Evolutionary conservation across 2,797 vertebrate genomes (phyloP), one percentile per base, ranked within the genome.

Genomic region (Enteromius treurensis): DNA sequence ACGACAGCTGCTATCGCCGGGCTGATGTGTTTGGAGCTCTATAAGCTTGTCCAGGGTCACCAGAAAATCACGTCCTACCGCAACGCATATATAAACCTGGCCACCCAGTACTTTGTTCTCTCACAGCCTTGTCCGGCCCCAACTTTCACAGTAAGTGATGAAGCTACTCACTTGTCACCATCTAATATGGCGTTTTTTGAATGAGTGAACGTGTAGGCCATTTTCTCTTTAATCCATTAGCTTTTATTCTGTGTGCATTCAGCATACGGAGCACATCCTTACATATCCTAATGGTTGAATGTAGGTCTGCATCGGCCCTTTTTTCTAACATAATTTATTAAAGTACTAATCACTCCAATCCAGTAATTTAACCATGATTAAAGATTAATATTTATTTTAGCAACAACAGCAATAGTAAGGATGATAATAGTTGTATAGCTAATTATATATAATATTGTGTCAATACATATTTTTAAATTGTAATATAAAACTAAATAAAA

Each of bases 1-100:
- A 96, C 95, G 6, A 97, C 97, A 0, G 95, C 96, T 0, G 96
- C 94, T 0, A 95, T 97, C 87, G 96, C 96, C 0, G 97, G 97
- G 81, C 91, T 98, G 86, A 91, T 95, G 1, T 96, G 95, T 89
- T 89, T 98, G 92, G 97, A 98, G 90, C 88, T 98, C 68, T 97
- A 95, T 85, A 98, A 98, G 89, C 82, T 98, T 85, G 95, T 95
- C 26, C 93, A 93, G 77, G 91, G 91, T 14, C 92, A 94, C 75
- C 68, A 8, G 87, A 73, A 90, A 37, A 91, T 89, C 82, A 15
- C 68, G 37, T 93, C 90, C 64, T 97, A 95, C 93, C 93, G 96
- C 60, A 90, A 91, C 1, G 90, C 91, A 83, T 95, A 88, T 80
- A 70, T 98, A 80, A 85, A 77, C 65, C 90, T 97, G 88, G 94